A percentile compares a stretch with the other conserved stretches of the same genome.
Evolutionary conservation across 2,888 invertebrate species (phyloP).

Genomic region (Lysandra coridon): DNA sequence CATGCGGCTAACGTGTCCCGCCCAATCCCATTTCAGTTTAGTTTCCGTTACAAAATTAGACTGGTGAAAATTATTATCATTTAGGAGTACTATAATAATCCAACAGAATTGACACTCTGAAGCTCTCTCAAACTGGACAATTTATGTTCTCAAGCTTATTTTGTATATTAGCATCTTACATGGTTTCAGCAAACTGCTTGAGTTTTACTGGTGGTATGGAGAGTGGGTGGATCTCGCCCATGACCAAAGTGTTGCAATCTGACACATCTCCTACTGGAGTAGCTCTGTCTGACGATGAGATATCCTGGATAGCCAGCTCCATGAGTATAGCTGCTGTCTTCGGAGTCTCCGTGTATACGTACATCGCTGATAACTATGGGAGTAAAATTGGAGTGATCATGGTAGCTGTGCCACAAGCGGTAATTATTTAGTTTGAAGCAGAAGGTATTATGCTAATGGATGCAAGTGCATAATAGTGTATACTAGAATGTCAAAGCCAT

Average conservation of each 20-base stretch:
- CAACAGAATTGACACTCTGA: too few relatives aligned
- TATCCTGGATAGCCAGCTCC: slow-evolving; percentile 63
- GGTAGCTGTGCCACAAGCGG: slow-evolving; percentile 65
- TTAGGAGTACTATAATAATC: too few relatives aligned
- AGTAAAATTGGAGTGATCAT: slow-evolving; percentile 64
- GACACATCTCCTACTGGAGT: slow-evolving; percentile 49
- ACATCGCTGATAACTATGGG: slow-evolving; percentile 62
- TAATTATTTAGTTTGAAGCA: slow-evolving; percentile 44
- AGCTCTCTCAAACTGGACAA: too few relatives aligned
- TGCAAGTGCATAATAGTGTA: too few relatives aligned
- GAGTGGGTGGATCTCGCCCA: slow-evolving; percentile 66
- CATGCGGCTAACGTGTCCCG: too few relatives aligned
- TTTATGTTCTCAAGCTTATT: too few relatives aligned
- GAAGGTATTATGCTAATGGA: too few relatives aligned
- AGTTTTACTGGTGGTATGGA: slow-evolving; percentile 60
- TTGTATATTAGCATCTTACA: background rate
- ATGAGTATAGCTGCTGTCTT: slow-evolving; percentile 59
- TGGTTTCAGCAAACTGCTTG: slow-evolving; percentile 58
- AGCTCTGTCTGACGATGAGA: slow-evolving; percentile 52
- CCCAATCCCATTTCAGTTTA: too few relatives aligned
- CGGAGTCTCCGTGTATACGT: slow-evolving; percentile 61
- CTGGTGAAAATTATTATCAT: too few relatives aligned
- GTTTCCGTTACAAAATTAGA: too few relatives aligned
- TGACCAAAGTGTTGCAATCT: slow-evolving; percentile 56
- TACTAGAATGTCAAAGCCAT: too few relatives aligned